Conservation (phyloP, 2,797 vertebrate genomes). For the Bovichtus variegatus region DNA sequence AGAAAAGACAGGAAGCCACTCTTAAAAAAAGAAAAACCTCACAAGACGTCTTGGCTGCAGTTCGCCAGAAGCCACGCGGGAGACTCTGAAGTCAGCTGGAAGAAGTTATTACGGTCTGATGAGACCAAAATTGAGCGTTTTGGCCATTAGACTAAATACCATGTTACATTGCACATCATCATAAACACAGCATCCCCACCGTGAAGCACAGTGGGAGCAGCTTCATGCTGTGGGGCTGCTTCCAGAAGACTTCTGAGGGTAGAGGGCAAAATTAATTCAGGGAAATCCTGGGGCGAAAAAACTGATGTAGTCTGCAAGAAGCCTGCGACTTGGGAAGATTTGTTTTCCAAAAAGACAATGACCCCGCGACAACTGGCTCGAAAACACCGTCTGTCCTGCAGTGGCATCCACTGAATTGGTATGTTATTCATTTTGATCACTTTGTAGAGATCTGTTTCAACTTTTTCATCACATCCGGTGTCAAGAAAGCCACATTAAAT, state of each 20-base stretch:
- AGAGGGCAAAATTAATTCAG: constrained; percentile 3
- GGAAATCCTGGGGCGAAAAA: neutral
- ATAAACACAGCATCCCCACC: constrained; percentile 1
- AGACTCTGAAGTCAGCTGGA: constrained; percentile 13
- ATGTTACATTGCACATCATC: neutral
- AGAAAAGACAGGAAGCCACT: neutral
- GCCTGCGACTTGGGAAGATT: neutral
- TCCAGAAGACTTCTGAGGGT: neutral
- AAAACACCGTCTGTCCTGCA: neutral
- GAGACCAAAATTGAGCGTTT: constrained; percentile 1
- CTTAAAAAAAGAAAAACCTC: neutral
- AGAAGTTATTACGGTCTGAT: neutral
- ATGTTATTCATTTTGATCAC: neutral
- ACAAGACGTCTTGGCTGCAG: neutral
- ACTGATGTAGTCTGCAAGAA: neutral
- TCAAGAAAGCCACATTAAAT: neutral
- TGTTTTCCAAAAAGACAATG: neutral
- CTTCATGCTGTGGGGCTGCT: neutral
- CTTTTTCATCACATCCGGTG: neutral
- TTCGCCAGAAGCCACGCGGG: neutral
- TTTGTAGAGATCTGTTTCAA: neutral
- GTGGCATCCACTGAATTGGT: too few relatives aligned
- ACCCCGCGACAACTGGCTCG: neutral
- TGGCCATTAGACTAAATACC: constrained; percentile 2
- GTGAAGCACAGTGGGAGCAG: neutral